phyloP scores from a whole-genome alignment of 2,113 vertebrate genomes.

The Dascyllus trimaculatus region DNA sequence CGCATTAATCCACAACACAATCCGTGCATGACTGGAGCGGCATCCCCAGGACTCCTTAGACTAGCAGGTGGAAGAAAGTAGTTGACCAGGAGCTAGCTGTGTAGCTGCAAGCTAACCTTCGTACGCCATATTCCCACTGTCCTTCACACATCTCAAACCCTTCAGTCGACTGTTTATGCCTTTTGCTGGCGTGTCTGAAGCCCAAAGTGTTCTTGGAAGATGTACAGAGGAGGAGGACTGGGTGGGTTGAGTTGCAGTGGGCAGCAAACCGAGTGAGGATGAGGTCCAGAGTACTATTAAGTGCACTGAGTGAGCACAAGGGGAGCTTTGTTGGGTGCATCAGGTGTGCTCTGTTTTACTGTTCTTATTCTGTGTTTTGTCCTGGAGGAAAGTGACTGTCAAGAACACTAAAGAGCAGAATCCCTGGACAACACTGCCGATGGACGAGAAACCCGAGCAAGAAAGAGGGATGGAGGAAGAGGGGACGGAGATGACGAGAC shows the following conservation, averaged over 20 bases:
- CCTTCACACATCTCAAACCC: conserved; percentile 14
- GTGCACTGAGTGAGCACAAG: conserved; percentile 27
- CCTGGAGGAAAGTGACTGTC: conserved; percentile 70
- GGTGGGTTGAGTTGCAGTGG: conserved; percentile 17
- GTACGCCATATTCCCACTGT: background rate
- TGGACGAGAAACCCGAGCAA: conserved; percentile 43
- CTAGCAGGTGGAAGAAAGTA: conserved; percentile 34
- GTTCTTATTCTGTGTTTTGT: conserved; percentile 62
- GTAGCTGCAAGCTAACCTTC: conserved; percentile 48
- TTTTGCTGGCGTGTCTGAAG: conserved; percentile 37
- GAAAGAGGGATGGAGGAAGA: conserved; percentile 23
- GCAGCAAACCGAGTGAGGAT: conserved; percentile 30
- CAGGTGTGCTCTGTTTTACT: conserved; percentile 26
- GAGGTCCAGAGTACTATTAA: conserved; percentile 42
- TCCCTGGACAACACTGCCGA: conserved; percentile 58
- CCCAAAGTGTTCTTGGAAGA: conserved; percentile 38
- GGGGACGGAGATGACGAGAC: conserved; percentile 20
- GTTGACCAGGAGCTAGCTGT: background rate
- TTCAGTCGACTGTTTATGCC: conserved; percentile 32
- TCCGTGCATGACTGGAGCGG: conserved; percentile 1
- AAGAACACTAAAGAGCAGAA: conserved; percentile 72
- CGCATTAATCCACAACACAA: conserved; percentile 19
- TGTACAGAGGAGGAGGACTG: conserved; percentile 10
- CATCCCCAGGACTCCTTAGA: conserved; percentile 20
- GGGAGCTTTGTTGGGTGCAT: conserved; percentile 32